Conservation (phyloP, 2,113 vertebrate genomes). For the Lamprotornis superbus region DNA sequence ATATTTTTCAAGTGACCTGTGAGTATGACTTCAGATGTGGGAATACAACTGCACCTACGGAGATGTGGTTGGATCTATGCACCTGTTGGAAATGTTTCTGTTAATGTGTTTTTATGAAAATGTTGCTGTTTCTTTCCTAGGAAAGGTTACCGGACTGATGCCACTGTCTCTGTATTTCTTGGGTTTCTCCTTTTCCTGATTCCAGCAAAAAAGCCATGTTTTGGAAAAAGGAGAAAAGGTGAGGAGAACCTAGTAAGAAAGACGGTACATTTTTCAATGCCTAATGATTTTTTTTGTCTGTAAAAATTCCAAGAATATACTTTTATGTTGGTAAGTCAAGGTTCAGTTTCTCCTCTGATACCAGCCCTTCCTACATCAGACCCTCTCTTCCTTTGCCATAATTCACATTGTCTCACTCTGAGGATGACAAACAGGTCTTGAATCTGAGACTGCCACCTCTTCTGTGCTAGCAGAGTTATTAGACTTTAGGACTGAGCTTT, state of each 20-base stretch:
- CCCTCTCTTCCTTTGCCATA: neutral
- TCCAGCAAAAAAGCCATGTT: conserved; percentile 85
- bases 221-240: conserved; percentile 76
- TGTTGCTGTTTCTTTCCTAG: conserved; percentile 55
- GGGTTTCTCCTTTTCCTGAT: conserved; percentile 98
- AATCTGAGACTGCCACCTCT: neutral
- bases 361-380: neutral
- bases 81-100: neutral
- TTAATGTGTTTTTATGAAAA: neutral
- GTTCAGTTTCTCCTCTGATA: neutral
- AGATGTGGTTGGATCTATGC: neutral
- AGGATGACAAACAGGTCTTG: neutral
- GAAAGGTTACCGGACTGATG: conserved; percentile 95
- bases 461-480: neutral
- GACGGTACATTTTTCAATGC: neutral
- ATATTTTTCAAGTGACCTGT: neutral
- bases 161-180: conserved; percentile 93
- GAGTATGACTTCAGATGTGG: neutral
- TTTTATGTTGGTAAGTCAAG: neutral
- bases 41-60: neutral
- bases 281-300: neutral
- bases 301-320: neutral
- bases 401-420: neutral
- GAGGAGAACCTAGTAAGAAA: neutral
- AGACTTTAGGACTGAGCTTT: neutral